Conservation (phyloP, 2,797 vertebrate genomes). For the Cottoperca gobio region DNA sequence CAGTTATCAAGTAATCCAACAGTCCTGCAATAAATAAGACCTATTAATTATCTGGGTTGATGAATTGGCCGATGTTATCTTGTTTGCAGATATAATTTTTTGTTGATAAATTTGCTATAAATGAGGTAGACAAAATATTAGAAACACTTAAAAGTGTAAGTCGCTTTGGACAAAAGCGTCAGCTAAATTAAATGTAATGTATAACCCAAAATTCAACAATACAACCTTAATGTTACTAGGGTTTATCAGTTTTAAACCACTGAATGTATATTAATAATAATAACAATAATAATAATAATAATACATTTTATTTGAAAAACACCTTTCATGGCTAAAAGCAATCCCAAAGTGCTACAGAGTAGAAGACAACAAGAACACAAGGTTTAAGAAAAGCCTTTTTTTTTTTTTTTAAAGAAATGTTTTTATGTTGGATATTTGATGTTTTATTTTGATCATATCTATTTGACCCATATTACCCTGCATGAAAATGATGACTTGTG, state of each 20-base stretch:
- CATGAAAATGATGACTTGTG: neutral
- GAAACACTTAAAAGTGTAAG: neutral
- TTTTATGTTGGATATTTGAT: too few relatives aligned
- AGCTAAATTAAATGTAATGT: too few relatives aligned
- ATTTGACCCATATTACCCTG: neutral
- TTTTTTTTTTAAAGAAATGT: neutral
- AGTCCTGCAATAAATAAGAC: neutral
- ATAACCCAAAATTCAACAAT: too few relatives aligned
- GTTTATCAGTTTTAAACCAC: too few relatives aligned
- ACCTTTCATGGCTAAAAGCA: too few relatives aligned
- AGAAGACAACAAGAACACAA: too few relatives aligned
- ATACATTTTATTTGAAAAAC: too few relatives aligned
- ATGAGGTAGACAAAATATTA: neutral
- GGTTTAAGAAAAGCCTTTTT: too few relatives aligned
- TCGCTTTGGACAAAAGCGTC: too few relatives aligned
- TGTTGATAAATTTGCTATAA: neutral
- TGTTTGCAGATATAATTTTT: neutral
- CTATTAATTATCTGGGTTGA: neutral
- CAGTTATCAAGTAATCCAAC: neutral
- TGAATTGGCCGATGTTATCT: neutral
- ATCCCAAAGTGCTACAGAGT: too few relatives aligned
- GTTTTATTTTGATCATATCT: neutral
- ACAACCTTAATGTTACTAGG: too few relatives aligned
- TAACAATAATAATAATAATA: too few relatives aligned
- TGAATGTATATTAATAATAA: neutral